Conservation (phyloP, 2,888 invertebrate genomes). For the Lasioglossum oenotherae region DNA sequence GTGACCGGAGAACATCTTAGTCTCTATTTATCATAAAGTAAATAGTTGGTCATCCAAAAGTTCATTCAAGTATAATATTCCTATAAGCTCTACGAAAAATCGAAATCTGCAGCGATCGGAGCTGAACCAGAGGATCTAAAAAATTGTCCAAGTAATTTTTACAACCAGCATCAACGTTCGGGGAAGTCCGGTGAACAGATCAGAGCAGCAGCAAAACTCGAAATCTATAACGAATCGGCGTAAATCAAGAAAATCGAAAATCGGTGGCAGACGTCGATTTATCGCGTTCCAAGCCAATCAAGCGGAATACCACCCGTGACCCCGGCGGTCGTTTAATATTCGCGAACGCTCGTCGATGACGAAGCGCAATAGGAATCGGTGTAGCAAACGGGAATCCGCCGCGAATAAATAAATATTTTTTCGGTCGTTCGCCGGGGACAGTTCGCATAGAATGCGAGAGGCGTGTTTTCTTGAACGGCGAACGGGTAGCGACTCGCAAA, state of each 20-base stretch:
- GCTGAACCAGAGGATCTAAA: not conserved
- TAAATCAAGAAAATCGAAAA: not conserved
- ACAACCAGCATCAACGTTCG: too few relatives aligned
- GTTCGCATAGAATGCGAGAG: constrained; percentile 25
- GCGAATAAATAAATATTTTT: constrained; percentile 52
- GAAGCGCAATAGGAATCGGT: constrained; percentile 36
- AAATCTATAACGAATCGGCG: not conserved
- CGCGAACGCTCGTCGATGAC: constrained; percentile 43
- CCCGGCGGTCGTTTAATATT: constrained; percentile 41
- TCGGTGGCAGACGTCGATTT: not conserved
- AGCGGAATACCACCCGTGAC: constrained; percentile 24
- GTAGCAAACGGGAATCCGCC: not conserved
- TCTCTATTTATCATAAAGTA: too few relatives aligned
- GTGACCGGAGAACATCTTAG: too few relatives aligned
- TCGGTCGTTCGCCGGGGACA: constrained; percentile 41
- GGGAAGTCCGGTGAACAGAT: too few relatives aligned
- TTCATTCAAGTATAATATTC: too few relatives aligned
- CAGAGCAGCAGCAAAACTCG: not conserved
- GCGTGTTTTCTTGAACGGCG: constrained; percentile 21
- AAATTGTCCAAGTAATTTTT: too few relatives aligned
- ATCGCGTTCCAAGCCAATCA: not conserved
- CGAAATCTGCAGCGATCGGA: not conserved
- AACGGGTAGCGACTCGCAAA: constrained; percentile 7
- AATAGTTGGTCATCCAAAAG: too few relatives aligned
- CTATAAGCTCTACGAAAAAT: too few relatives aligned